Conservation (phyloP, 2,113 vertebrate genomes). For the Oryzias javanicus region DNA sequence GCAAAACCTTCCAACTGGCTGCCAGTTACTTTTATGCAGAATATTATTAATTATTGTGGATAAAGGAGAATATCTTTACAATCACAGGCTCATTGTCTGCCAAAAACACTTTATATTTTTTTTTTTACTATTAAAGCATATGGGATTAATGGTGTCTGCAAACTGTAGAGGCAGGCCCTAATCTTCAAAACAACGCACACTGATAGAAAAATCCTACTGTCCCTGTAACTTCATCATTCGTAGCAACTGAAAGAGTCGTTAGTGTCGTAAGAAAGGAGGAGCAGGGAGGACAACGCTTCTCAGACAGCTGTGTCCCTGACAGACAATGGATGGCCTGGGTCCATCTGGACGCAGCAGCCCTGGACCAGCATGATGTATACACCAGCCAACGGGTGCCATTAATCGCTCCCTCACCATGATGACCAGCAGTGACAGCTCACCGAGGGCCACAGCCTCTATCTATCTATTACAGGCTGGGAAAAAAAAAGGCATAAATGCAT, state of each 20-base stretch:
- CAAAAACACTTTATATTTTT: too few species aligned
- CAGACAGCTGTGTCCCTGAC: constrained; percentile 98
- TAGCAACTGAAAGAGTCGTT: constrained; percentile 36
- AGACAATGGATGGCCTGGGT: constrained; percentile 95
- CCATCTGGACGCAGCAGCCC: constrained; percentile 94
- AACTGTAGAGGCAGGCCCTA: constrained; percentile 11
- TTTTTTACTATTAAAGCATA: too few species aligned
- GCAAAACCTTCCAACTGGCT: too few species aligned
- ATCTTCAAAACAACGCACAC: constrained; percentile 13
- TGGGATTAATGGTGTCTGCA: constrained; percentile 5
- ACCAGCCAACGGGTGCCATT: constrained; percentile 92
- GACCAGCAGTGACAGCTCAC: constrained; percentile 84
- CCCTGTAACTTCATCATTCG: constrained; percentile 13
- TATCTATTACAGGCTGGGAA: constrained; percentile 3
- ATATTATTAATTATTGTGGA: too few species aligned
- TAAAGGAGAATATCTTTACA: too few species aligned
- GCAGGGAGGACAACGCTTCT: constrained; percentile 62
- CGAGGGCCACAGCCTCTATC: constrained; percentile 58
- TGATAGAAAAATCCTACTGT: constrained; percentile 10
- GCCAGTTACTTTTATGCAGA: too few species aligned
- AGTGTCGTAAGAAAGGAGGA: constrained; percentile 38
- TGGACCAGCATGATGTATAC: constrained; percentile 98
- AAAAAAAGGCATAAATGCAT: not conserved
- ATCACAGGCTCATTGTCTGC: too few species aligned
- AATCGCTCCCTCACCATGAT: constrained; percentile 85